A percentile compares a stretch with the other conserved stretches of the same genome.
phyloP scores from a whole-genome alignment of 2,888 invertebrate genomes.

The Lypha dubia region DNA sequence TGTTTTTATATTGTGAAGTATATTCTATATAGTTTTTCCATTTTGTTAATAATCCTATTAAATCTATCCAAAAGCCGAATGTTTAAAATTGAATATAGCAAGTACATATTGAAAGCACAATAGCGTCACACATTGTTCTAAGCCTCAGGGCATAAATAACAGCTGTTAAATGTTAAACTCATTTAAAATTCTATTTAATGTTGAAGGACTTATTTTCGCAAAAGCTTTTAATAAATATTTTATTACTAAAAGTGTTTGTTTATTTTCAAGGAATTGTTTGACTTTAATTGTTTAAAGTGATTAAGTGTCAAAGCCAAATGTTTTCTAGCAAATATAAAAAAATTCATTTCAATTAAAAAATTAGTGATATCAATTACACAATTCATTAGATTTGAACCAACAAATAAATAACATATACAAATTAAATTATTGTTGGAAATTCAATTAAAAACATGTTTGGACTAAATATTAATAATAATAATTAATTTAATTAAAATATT shows the following conservation, averaged over 20 bases:
- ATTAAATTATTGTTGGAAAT: too few relatives aligned
- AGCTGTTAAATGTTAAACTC: conserved; percentile 7
- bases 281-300: not conserved
- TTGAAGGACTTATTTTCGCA: not conserved
- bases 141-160: not conserved
- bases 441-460: too few relatives aligned
- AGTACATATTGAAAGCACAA: not conserved
- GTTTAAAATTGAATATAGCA: not conserved
- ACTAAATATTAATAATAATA: too few relatives aligned
- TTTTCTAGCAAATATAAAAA: too few relatives aligned
- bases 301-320: not conserved
- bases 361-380: too few relatives aligned
- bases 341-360: too few relatives aligned
- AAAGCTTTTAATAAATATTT: conserved; percentile 15
- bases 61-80: conserved; percentile 8
- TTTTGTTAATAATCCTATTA: conserved; percentile 49
- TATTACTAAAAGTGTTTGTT: not conserved
- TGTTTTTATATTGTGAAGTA: too few relatives aligned
- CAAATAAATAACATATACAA: too few relatives aligned
- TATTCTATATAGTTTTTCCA: not conserved
- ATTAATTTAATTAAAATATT: too few relatives aligned
- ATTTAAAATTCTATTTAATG: conserved; percentile 28
- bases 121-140: not conserved
- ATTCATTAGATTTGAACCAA: not conserved
- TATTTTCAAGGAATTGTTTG: not conserved